Evolutionary conservation across 2,797 vertebrate species (phyloP), one percentile per base, ranked within the genome.

Genomic region (Sternarchorhynchus goeldii): DNA sequence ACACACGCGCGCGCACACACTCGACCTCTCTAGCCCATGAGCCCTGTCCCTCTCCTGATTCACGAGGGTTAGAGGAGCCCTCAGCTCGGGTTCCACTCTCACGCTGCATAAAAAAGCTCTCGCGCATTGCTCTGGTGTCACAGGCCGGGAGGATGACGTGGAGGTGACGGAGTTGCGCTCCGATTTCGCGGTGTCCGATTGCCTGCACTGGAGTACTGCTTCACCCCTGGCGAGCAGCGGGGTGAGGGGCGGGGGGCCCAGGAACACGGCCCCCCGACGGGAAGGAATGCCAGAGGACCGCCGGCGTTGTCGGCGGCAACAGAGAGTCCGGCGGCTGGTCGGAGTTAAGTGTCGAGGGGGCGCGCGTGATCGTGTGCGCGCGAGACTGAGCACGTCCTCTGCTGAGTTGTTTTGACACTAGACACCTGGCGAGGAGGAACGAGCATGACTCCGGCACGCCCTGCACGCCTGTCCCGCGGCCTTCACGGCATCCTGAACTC

Each of bases 91-190:
- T 93, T 94, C 92, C 92, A 91, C 87, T 90, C 85, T 91, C 86
- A 87, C 87, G 73, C 90, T 90, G 91, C 88, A 86, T 92, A 92
- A 91, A 93, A 93, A 93, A 92, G 91, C 39, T 2, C 89, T 91
- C 84, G 87, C 90, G 90, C 92, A 94, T 94, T 91, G 92, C 92
- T 93, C 89, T 86, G 86, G 92, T 94, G 92, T 93, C 93, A 93
- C 92, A 92, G 90, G 91, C 91, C 83, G 86, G 90, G 90, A 75
- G 88, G 92, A 92, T 93, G 92, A 94, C 91, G 92, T 84, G 83
- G 41, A 55, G 17, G 87, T 90, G 91, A 92, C 88, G 87, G 66
- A 73, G 85, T 89, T 83, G 86, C 73, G 36, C 88, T 89, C 88
- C 87, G 91, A 87, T 93, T 91, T 89, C 64, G 14, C 68, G 86